These are phyloP conservation scores for Oxytorus armatus DNA, from an alignment of 2,888 invertebrate species.

Conservation along the genomic window DNA sequence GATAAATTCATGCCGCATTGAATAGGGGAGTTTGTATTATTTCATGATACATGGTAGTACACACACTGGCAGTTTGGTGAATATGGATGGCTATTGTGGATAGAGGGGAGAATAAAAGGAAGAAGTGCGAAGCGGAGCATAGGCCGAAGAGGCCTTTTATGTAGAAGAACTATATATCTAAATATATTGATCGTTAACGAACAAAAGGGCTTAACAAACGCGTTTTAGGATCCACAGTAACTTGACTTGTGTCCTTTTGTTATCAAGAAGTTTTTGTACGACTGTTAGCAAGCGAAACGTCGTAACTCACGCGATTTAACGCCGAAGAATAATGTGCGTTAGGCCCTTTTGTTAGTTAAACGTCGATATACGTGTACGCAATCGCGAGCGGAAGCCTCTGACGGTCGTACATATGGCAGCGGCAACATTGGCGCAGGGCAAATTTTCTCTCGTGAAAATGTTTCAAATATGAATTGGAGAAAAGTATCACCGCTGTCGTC, in stretches of 20 bases:
- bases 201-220: neutral
- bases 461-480: too few relatives aligned
- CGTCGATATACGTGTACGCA: neutral
- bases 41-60: too few relatives aligned
- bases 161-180: too few relatives aligned
- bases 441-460: constrained; percentile 3
- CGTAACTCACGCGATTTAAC: neutral
- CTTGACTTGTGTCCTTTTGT: neutral
- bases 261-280: neutral
- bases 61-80: too few relatives aligned
- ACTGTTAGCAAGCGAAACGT: neutral
- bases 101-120: too few relatives aligned
- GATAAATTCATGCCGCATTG: too few relatives aligned
- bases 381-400: constrained; percentile 67
- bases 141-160: too few relatives aligned
- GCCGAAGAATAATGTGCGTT: neutral
- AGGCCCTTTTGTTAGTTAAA: neutral
- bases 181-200: neutral
- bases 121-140: too few relatives aligned
- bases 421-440: constrained; percentile 62
- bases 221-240: neutral
- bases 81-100: too few relatives aligned
- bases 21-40: too few relatives aligned
- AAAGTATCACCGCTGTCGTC: too few relatives aligned
- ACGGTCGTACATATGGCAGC: constrained; percentile 56